Conservation (phyloP, 2,888 invertebrate species). For the Alsophila aescularia region DNA sequence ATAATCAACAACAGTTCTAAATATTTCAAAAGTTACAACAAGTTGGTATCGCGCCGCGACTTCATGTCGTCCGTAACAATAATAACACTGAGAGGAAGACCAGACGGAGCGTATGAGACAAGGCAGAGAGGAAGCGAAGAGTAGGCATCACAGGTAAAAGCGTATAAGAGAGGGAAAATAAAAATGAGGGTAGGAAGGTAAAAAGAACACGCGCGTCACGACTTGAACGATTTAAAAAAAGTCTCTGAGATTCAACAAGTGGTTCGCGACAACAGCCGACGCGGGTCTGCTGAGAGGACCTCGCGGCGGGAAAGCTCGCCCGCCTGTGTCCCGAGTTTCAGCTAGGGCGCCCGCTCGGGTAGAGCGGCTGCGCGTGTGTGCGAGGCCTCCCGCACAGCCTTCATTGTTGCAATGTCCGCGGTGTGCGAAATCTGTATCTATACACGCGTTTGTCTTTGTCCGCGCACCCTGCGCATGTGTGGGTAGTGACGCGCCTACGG, state of each 20-base stretch:
- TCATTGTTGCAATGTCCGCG: slow-evolving; percentile 37
- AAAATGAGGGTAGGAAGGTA: slow-evolving; percentile 41
- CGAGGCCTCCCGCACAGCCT: slow-evolving; percentile 41
- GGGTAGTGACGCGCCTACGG: slow-evolving; percentile 71
- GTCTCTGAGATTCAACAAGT: slow-evolving; percentile 78
- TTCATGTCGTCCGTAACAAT: slow-evolving; percentile 70
- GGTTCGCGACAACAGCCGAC: slow-evolving; percentile 70
- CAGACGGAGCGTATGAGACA: slow-evolving; percentile 60
- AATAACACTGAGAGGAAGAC: slow-evolving; percentile 74
- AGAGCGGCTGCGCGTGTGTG: slow-evolving; percentile 35
- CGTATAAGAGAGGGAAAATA: slow-evolving; percentile 38
- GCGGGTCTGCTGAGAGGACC: slow-evolving; percentile 60
- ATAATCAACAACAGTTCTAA: slow-evolving; percentile 78
- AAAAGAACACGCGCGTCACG: slow-evolving; percentile 58
- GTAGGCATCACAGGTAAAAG: slow-evolving; percentile 73
- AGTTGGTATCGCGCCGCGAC: slow-evolving; percentile 58
- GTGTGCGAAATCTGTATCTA: slow-evolving; percentile 33
- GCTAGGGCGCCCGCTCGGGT: slow-evolving; percentile 45
- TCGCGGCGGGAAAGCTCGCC: slow-evolving; percentile 79
- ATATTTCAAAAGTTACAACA: slow-evolving; percentile 80
- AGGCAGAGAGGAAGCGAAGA: slow-evolving; percentile 68
- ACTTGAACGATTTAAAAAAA: slow-evolving; percentile 58
- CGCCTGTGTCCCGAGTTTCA: slow-evolving; percentile 67
- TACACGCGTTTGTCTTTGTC: slow-evolving; percentile 30
- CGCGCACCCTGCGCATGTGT: slow-evolving; percentile 44